Conservation (phyloP, 2,113 vertebrate species). For the Caranx melampygus region DNA sequence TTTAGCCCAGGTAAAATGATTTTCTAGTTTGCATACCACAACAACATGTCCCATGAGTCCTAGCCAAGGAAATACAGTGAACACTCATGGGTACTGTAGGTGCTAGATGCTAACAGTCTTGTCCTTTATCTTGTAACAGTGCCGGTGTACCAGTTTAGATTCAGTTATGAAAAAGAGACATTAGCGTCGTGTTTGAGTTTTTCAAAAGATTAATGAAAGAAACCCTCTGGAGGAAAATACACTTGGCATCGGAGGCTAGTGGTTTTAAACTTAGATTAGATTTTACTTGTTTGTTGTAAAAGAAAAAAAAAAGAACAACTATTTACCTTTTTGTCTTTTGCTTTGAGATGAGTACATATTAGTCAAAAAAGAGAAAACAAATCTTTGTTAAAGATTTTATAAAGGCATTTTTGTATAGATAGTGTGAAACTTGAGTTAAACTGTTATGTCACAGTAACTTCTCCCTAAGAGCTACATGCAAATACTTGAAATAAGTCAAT, state of each 20-base stretch:
- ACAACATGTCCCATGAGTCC: not conserved
- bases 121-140: not conserved
- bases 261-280: not conserved
- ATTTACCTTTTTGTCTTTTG: constrained; percentile 17
- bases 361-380: constrained; percentile 13
- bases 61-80: not conserved
- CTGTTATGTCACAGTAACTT: constrained; percentile 1
- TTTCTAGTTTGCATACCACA: not conserved
- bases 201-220: not conserved
- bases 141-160: not conserved
- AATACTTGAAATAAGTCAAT: constrained; percentile 78
- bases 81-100: not conserved
- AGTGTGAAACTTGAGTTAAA: constrained; percentile 9
- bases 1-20: not conserved
- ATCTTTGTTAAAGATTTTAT: constrained; percentile 33
- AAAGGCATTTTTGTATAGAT: constrained; percentile 29
- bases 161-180: not conserved
- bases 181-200: not conserved
- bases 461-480: constrained; percentile 38
- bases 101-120: not conserved
- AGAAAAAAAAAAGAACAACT: not conserved
- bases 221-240: not conserved
- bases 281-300: constrained; percentile 1
- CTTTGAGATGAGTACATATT: constrained; percentile 6
- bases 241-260: not conserved